Base-by-base conservation (phyloP, 2,113 vertebrate genomes). In the Mesembrinibis cayennensis region DNA sequence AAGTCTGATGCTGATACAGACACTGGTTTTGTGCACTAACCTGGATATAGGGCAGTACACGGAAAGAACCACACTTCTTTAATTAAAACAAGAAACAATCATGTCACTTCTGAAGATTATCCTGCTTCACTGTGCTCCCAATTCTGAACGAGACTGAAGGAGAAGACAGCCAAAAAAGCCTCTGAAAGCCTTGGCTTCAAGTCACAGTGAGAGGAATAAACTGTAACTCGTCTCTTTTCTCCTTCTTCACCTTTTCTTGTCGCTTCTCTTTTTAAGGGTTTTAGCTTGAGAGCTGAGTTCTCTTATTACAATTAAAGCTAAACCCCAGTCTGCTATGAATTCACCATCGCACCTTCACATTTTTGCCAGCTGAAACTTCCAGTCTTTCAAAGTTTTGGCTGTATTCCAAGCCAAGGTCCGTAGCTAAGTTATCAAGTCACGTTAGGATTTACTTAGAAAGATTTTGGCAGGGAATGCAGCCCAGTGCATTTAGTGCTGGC, bases 391-490 rank as follows among this genome's bases (percentile, higher is more conserved):
- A 94, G 74, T 82, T 76, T 66, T 93, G 96, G 97, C 94, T 63
- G 55, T 55, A 22, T 53, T 94, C 93, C 97, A 97, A 82, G 78
- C 11, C 50, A 76, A 87, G 78, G 91, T 90, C 94, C 15, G 9
- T 67, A 90, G 90, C 95, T 81, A 92, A 94, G 81, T 96, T 96
- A 95, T 93, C 95, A 86, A 97, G 91, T 93, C 95, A 93, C 23
- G 23, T 82, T 85, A 95, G 74, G 94, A 93, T 97, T 97, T 95
- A 92, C 82, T 95, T 49, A 89, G 87, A 92, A 96, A 70, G 90
- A 86, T 92, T 84, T 89, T 96, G 97, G 96, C 96, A 97, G 88
- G 52, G 77, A 90, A 80, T 4, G 13, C 7, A 40, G 87, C 56
- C 77, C 7, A 3, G 85, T 82, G 93, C 40, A 5, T 82, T 96